Percentiles rank a stretch among this genome's conserved stretches.
Evolutionary conservation across 2,888 invertebrate species (phyloP).

Genomic region (Apamea crenata): DNA sequence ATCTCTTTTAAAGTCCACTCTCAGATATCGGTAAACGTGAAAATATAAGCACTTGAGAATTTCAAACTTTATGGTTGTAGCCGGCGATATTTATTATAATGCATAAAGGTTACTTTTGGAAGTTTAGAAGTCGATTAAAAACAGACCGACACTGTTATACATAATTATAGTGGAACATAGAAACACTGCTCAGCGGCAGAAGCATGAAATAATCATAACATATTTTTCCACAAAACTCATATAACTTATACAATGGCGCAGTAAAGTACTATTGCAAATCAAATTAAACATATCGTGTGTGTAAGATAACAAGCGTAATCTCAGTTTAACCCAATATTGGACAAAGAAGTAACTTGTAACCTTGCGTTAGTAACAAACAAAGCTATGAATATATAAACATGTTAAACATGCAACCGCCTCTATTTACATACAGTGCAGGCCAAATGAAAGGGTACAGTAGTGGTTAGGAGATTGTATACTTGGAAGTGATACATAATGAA

Average conservation of each 20-base stretch:
- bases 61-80: neutral
- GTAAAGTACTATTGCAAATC: conserved; percentile 13
- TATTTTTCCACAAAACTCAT: neutral
- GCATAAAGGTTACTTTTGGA: too few relatives aligned
- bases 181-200: neutral
- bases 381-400: conserved; percentile 75
- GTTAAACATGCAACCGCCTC: conserved; percentile 71
- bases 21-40: neutral
- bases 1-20: too few relatives aligned
- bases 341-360: conserved; percentile 74
- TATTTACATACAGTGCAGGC: conserved; percentile 62
- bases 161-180: neutral
- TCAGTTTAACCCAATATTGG: conserved; percentile 67
- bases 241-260: neutral
- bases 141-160: neutral
- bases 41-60: neutral
- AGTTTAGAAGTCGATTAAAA: too few relatives aligned
- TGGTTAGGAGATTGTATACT: conserved; percentile 46
- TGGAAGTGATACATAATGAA: neutral
- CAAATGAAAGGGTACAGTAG: conserved; percentile 52
- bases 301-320: conserved; percentile 63
- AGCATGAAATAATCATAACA: too few relatives aligned
- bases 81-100: neutral
- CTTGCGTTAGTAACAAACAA: conserved; percentile 73
- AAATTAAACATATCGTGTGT: conserved; percentile 22